A percentile compares a stretch with the other conserved stretches of the same genome.
phyloP scores from a whole-genome alignment of 2,888 invertebrate genomes.

The Hypercompe scribonia region DNA sequence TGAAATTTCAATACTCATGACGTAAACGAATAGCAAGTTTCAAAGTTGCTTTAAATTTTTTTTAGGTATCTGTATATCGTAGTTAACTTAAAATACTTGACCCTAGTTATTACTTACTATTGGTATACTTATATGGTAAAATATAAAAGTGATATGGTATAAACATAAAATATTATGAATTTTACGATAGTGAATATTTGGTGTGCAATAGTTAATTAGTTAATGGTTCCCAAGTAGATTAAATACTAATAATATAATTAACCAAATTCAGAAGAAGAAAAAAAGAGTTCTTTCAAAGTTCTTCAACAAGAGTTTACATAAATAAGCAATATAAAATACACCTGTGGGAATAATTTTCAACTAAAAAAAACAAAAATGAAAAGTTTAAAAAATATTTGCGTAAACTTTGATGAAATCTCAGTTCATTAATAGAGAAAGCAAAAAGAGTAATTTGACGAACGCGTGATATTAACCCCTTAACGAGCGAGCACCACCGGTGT shows the following conservation, averaged over 20 bases:
- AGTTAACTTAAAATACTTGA: no score
- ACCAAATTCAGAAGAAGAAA: not conserved
- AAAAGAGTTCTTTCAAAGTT: not conserved
- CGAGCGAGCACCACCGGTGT: conserved; percentile 65
- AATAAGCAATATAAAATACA: conserved; percentile 1
- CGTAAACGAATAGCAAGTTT: no score
- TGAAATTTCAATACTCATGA: no score
- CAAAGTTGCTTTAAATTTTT: not conserved
- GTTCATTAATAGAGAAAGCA: conserved; percentile 73
- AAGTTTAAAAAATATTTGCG: conserved; percentile 57
- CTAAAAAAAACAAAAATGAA: conserved; percentile 6
- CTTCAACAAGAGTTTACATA: not conserved
- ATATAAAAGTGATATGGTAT: not conserved
- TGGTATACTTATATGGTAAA: not conserved
- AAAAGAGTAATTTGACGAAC: conserved; percentile 73
- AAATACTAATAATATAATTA: not conserved
- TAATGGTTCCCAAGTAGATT: not conserved
- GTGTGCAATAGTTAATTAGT: no score
- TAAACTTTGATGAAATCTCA: conserved; percentile 64
- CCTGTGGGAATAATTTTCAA: conserved; percentile 24
- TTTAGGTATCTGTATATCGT: no score
- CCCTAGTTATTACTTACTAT: not conserved
- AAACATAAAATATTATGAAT: not conserved
- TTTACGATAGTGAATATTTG: not conserved
- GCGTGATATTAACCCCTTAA: conserved; percentile 77